Evolutionary conservation across 2,797 vertebrate species (phyloP).

Genomic region (Microhierax caerulescens): DNA sequence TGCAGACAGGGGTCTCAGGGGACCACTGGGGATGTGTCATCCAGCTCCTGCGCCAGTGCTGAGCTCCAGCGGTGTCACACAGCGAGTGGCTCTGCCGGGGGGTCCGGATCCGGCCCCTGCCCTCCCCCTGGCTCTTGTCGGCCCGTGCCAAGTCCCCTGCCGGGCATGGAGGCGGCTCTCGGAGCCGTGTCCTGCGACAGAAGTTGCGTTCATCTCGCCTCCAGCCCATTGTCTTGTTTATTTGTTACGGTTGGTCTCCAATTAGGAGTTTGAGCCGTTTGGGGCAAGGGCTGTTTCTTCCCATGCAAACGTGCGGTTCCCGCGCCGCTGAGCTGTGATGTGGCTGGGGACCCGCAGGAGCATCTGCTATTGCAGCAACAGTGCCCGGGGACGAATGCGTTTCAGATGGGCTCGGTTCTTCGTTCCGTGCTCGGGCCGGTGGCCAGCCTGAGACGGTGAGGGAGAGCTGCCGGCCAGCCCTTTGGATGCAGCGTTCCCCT

Average conservation of each 20-base stretch:
- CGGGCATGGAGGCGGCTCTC: background rate
- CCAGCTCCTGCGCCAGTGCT: background rate
- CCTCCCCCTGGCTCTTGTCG: background rate
- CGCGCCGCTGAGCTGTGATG: constrained; percentile 31
- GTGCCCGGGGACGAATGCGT: constrained; percentile 29
- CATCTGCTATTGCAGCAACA: constrained; percentile 66
- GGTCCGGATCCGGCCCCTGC: background rate
- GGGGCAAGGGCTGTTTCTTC: constrained; percentile 25
- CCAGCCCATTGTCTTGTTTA: constrained; percentile 61
- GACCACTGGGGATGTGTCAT: constrained; percentile 1
- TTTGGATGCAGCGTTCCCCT: background rate
- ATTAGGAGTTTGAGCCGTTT: background rate
- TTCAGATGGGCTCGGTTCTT: constrained; percentile 54
- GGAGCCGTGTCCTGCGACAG: background rate
- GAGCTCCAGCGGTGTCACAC: background rate
- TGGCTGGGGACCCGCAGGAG: constrained; percentile 28
- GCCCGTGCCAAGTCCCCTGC: background rate
- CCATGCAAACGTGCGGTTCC: constrained; percentile 50
- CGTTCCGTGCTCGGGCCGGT: background rate
- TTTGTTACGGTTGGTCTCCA: constrained; percentile 56
- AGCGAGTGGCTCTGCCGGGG: background rate
- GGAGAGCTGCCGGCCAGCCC: background rate
- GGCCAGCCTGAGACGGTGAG: background rate
- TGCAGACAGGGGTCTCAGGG: background rate
- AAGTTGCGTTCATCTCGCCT: constrained; percentile 26